phyloP scores from a whole-genome alignment of 2,113 vertebrate species.

The Pomatorhinus ruficollis region DNA sequence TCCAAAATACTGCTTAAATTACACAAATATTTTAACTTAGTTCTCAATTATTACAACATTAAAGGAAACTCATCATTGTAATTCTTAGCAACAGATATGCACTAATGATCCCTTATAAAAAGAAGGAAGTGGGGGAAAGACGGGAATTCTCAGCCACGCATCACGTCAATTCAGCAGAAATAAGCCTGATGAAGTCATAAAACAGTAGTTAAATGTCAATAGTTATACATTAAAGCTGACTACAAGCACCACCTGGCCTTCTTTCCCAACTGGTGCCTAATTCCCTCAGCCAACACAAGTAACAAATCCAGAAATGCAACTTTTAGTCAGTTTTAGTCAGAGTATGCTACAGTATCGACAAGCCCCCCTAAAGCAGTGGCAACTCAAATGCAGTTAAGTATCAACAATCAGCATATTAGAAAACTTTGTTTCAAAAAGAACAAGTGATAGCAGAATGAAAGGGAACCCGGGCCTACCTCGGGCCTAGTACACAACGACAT shows the following conservation, averaged over 20 bases:
- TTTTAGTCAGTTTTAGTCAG: neutral
- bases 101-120: neutral
- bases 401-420: neutral
- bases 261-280: neutral
- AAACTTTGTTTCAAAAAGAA: neutral
- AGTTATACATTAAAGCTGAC: neutral
- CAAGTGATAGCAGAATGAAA: neutral
- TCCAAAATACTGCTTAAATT: slow-evolving; percentile 12
- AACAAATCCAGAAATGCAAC: neutral
- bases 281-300: neutral
- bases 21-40: slow-evolving; percentile 24
- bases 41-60: neutral
- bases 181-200: neutral
- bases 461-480: neutral
- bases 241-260: neutral
- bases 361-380: neutral
- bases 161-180: neutral
- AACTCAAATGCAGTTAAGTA: neutral
- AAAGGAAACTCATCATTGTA: neutral
- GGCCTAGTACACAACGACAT: fast-evolving
- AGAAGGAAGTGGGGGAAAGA: neutral
- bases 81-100: neutral
- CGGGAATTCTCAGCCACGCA: neutral
- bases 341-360: neutral
- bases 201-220: neutral